Conservation (phyloP, 2,888 invertebrate genomes). For the Brachynemurus nebulosus region DNA sequence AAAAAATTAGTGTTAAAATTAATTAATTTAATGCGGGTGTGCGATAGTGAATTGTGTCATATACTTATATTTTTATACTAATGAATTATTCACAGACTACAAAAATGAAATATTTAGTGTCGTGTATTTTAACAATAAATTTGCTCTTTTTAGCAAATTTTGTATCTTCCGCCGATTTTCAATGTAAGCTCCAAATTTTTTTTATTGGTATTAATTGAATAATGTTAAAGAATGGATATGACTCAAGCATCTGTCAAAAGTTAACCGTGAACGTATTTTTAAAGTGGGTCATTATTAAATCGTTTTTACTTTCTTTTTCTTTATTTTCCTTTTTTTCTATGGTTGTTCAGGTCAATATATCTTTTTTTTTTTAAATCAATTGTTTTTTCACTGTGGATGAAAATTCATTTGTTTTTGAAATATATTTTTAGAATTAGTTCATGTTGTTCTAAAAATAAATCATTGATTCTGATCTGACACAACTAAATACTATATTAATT, state of each 20-base stretch:
- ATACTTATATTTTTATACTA: slow-evolving; percentile 15
- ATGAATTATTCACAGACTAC: slow-evolving; percentile 18
- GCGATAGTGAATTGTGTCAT: slow-evolving; percentile 6
- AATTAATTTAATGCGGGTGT: slow-evolving; percentile 16
- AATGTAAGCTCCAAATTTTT: slow-evolving; percentile 8
- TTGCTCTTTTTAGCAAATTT: slow-evolving; percentile 25
- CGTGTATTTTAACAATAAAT: slow-evolving; percentile 24
- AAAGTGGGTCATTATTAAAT: background rate
- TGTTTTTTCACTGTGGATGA: too few relatives aligned
- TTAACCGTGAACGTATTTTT: background rate
- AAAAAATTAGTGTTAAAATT: slow-evolving; percentile 24
- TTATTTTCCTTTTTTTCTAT: background rate
- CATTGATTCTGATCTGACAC: too few relatives aligned
- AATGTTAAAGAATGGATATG: background rate
- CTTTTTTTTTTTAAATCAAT: too few relatives aligned
- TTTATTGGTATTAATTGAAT: background rate
- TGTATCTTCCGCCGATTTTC: slow-evolving; percentile 23
- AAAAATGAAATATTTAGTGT: slow-evolving; percentile 28
- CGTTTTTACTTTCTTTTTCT: background rate
- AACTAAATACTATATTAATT: too few relatives aligned
- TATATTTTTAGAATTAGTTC: too few relatives aligned
- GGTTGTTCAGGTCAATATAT: background rate
- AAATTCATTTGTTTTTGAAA: too few relatives aligned
- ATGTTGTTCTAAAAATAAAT: too few relatives aligned
- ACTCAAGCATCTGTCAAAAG: background rate